These are phyloP conservation scores for Cantharis rustica DNA, from an alignment of 2,888 invertebrate species.

Conservation along the genomic window DNA sequence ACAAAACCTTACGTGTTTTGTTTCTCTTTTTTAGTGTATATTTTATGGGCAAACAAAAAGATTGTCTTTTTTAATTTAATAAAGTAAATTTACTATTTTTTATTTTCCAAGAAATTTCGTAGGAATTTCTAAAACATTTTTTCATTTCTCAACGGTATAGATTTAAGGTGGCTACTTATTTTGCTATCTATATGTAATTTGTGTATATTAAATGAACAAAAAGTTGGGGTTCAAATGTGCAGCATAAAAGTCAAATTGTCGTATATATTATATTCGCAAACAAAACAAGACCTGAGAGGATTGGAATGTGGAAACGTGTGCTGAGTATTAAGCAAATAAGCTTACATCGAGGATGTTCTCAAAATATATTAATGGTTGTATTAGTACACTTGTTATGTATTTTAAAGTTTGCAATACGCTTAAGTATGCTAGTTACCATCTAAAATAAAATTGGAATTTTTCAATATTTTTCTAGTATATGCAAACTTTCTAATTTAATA, in stretches of 20 bases:
- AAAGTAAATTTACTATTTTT: not conserved
- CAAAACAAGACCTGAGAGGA: constrained; percentile 22
- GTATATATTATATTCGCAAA: constrained; percentile 11
- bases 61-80: not conserved
- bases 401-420: not conserved
- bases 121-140: not conserved
- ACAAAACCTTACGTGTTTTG: not conserved
- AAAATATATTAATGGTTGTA: not conserved
- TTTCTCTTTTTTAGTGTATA: not conserved
- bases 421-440: not conserved
- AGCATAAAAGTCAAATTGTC: constrained; percentile 20
- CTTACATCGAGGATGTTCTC: not conserved
- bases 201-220: not conserved
- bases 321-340: constrained; percentile 1
- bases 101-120: not conserved
- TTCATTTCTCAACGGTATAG: not conserved
- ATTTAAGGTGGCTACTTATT: not conserved
- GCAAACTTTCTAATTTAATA: not conserved
- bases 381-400: not conserved
- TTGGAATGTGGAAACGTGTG: constrained; percentile 15
- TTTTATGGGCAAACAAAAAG: not conserved
- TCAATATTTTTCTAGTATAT: too few species aligned
- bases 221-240: constrained; percentile 12
- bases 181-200: not conserved
- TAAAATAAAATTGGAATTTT: not conserved